Evolutionary conservation across 92 coral and sea anemone species (phyloP), one percentile per base, ranked within the genome.

Genomic region (Bergia puertoricense): DNA sequence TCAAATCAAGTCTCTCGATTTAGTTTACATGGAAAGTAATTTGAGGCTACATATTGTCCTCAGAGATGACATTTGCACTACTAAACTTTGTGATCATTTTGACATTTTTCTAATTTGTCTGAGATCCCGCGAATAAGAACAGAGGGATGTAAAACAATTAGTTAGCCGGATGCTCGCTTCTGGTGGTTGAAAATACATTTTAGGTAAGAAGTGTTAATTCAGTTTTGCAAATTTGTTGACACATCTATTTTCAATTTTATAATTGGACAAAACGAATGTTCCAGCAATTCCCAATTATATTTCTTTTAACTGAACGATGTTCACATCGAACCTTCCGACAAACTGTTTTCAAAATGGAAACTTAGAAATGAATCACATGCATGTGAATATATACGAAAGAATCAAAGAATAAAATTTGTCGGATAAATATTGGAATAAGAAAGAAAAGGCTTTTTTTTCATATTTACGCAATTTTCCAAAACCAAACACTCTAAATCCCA

Each of bases 211-310:
- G 23, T 44, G 67, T 48, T 45, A 73, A 84, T 73, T 71, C 77
- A 30, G 0, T 30, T 51, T 48, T 43, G 11, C n/a, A 48, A 42
- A 39, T 76, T 84, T 84, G 67, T 84, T 84, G 79, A 84, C 79
- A 23, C 72, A 48, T 84, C 78, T 30, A 45, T 84, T 48, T 69
- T 23, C 30, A 46, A 11, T 13, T 84, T 22, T 37, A 50, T 45
- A 84, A 84, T 71, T 72, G 44, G 56, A 16, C 46, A 69, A 15
- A 6, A 48, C 87, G 54, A n/a, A 45, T 45, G 41, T n/a, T 16
- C 39, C 3, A 44, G 16, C 23, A 20, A 43, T 14, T 22, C 38
- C 71, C 41, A 43, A 84, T 46, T 48, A 8, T 2, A 69, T 36
- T 68, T 66, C 65, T 30, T 71, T 10, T 36, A 22, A 48, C 46